Base-by-base conservation (phyloP, 2,888 invertebrate species). In the Pristionchus maxplancki region DNA sequence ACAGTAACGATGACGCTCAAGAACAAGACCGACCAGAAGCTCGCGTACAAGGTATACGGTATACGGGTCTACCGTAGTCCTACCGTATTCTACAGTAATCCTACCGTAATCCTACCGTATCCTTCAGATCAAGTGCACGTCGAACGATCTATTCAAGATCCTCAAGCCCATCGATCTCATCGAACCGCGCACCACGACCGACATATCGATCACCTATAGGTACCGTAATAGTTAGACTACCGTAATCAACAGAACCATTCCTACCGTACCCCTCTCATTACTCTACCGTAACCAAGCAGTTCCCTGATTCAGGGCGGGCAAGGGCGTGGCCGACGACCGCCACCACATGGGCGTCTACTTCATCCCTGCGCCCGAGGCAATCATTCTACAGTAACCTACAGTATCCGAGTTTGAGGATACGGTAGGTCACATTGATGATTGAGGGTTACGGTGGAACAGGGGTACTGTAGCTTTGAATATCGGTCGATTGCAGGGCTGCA, bases 321-420 rank as follows among this genome's bases (percentile, higher is more conserved):
- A 89, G 9, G 92, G 91, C 31, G 91, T 91, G 71, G 62, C 64
- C 20, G 88, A 88, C 44, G 64, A 88, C 50, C 89, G 91, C 58
- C 93, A 93, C 84, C 93, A 93, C 89, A 90, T 93, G 85, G 93
- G 92, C 31, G 88, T 93, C 87, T 93, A 93, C 90, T 92, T 93
- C 89, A 93, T 93, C 58, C 93, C 93, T 20, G 93, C 93, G 9
- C 93, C 93, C 15, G 92, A 90, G 71, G 64, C n/a, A n/a, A n/a
- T n/a, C n/a, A n/a, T n/a, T n/a, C n/a, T 64, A 64, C 64, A 31
- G 64, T 64, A 28, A 62, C 28, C 62, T 62, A 62, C 28, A 62
- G 62, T 62, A 62, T 15, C 62, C 28, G 2, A 4, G 28, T 62
- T 28, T 28, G 11, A 44, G 3, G 15, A 3, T 62, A 62, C 62